Evolutionary conservation across 2,113 vertebrate species (phyloP), one percentile per base, ranked within the genome.

Genomic region (Meles meles): DNA sequence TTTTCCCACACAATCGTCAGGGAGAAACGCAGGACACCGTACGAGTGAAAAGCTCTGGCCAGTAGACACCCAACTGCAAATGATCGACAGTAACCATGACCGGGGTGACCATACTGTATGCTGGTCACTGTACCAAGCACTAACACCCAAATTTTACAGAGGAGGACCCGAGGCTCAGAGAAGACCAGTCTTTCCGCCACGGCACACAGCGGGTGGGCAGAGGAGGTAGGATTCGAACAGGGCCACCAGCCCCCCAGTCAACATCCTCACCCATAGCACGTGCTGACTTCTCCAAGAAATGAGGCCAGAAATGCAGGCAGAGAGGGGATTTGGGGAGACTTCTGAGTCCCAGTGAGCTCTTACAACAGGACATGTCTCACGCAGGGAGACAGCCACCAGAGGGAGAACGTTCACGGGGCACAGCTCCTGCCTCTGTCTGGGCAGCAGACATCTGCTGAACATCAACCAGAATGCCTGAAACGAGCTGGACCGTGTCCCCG

Each of bases 1-100:
- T 7, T 34, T n/a, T 34, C 18, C 59, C 59, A 25, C 52, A 27
- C 4, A 3, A 10, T 0, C 3, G 4, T 37, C 23, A 31, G 37
- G 57, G 14, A 31, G 15, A 39, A 34, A 21, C 1, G 4, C 23
- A 17, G 6, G 5, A 37, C 10, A 23, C 2, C 8, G 2, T 3
- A 3, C 0, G 7, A 52, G 21, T 4, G 34, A 6, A 67, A 67
- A 23, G 20, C 20, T 18, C 23, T 3, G 13, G 42, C 65, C 17
- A 6, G 27, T 3, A 37, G 21, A 49, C 23, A 37, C 21, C 47
- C 20, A 2, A 9, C 10, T 69, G 7, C 21, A 4, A 17, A 52
- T 0, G 25, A 18, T 7, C 20, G 7, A 17, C 5, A 4, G 8
- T 9, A 27, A 29, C 7, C 34, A n/a, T 14, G 0, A 6, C 1